A percentile compares a stretch with the other conserved stretches of the same genome.
phyloP scores from a whole-genome alignment of 1,140 invertebrate genomes.

The Diorhabda sublineata region DNA sequence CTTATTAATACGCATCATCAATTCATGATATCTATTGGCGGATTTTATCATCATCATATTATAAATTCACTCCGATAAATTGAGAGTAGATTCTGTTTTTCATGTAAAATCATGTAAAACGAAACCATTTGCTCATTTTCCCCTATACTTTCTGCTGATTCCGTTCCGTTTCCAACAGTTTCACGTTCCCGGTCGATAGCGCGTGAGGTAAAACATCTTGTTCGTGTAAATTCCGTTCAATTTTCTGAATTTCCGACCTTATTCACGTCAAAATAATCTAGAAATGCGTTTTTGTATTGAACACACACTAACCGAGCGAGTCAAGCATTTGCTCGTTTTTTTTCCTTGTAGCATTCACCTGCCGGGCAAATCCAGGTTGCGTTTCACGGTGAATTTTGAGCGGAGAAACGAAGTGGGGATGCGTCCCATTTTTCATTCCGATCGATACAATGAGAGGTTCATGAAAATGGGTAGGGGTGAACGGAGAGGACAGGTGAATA shows the following conservation, averaged over 20 bases:
- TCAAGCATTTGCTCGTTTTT: neutral
- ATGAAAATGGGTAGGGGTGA: constrained; percentile 22
- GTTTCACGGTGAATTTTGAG: constrained; percentile 9
- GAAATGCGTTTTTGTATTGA: constrained; percentile 1
- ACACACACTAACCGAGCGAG: neutral
- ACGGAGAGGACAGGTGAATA: neutral
- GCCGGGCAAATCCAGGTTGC: constrained; percentile 1
- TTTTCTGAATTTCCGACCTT: neutral
- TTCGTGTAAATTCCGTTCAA: neutral
- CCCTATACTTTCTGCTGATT: neutral
- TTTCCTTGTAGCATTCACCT: neutral
- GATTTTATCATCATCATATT: too few relatives aligned
- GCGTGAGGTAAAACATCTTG: neutral
- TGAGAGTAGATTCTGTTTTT: too few relatives aligned
- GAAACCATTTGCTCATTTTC: too few relatives aligned
- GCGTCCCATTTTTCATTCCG: constrained; percentile 12
- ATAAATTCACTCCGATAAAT: too few relatives aligned
- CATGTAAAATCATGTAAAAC: too few relatives aligned
- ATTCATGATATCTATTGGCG: too few relatives aligned
- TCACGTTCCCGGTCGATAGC: constrained; percentile 16
- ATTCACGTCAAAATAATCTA: neutral
- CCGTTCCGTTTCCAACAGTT: constrained; percentile 5
- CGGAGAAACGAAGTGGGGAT: neutral
- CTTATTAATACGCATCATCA: too few relatives aligned
- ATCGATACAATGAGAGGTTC: constrained; percentile 30